Percentiles rank a stretch among this genome's conserved stretches.
Conservation (phyloP, 1,140 invertebrate species). For the Cepaea nemoralis region DNA sequence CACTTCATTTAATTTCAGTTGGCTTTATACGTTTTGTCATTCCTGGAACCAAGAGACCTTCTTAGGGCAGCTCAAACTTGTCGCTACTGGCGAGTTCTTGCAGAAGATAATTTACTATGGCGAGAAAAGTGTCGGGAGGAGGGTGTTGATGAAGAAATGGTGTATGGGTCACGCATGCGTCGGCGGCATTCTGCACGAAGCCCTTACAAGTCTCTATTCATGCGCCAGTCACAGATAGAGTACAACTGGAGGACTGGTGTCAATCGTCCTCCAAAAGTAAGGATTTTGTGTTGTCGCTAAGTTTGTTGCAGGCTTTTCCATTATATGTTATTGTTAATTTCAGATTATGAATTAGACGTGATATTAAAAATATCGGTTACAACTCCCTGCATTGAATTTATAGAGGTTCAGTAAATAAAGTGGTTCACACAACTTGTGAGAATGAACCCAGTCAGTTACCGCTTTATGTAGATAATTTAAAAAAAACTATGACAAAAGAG, state of each 20-base stretch:
- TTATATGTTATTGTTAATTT: no score
- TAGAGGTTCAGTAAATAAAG: no score
- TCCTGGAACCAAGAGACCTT: constrained; percentile 91
- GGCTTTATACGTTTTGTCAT: constrained; percentile 92
- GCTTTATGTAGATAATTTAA: no score
- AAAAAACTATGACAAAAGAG: no score
- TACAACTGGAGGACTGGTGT: constrained; percentile 93
- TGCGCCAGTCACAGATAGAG: constrained; percentile 94
- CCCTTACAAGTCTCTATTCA: constrained; percentile 80
- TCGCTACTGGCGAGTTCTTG: constrained; percentile 92
- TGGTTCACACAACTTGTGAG: no score
- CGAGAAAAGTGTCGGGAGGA: constrained; percentile 93
- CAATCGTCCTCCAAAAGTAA: constrained; percentile 79
- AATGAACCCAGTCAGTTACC: no score
- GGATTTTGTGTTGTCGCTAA: no score
- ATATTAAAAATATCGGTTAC: no score
- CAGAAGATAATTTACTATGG: constrained; percentile 97
- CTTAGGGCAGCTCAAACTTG: constrained; percentile 94
- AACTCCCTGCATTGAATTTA: no score
- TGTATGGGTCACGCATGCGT: constrained; percentile 68
- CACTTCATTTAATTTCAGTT: constrained; percentile 77
- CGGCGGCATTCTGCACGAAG: constrained; percentile 50
- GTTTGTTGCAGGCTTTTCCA: no score
- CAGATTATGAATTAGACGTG: no score
- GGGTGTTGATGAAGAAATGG: constrained; percentile 76